phyloP scores from a whole-genome alignment of 2,113 vertebrate genomes.

The Psittacus erithacus region DNA sequence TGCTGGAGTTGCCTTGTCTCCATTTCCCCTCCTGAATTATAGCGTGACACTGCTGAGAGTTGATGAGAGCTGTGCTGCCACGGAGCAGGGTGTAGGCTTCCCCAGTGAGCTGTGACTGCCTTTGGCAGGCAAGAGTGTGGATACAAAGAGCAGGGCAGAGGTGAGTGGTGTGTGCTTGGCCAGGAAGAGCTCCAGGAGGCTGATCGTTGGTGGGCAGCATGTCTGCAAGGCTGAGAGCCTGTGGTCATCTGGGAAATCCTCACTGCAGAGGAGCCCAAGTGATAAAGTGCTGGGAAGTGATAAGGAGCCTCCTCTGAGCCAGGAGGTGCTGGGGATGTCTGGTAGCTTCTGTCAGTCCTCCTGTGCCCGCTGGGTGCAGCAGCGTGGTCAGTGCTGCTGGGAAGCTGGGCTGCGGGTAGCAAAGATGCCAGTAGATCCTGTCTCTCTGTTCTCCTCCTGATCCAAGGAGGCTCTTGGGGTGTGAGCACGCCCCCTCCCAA shows the following conservation, averaged over 20 bases:
- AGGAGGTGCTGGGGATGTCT: background rate
- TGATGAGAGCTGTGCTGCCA: background rate
- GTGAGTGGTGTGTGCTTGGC: accelerated
- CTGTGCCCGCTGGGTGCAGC: background rate
- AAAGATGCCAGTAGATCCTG: background rate
- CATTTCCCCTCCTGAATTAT: background rate
- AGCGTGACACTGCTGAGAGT: background rate
- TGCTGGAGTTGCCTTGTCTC: background rate
- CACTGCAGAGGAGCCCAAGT: background rate
- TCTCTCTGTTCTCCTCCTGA: background rate
- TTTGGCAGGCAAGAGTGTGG: background rate
- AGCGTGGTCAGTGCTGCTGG: accelerated
- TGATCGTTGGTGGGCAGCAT: background rate
- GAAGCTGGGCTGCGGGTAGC: background rate
- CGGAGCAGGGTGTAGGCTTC: background rate
- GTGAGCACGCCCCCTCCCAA: accelerated
- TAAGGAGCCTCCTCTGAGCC: background rate
- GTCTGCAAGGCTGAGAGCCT: background rate
- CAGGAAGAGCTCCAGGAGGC: background rate
- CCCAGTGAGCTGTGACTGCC: background rate
- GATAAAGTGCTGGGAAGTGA: background rate
- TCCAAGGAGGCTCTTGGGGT: background rate
- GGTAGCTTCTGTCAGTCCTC: background rate
- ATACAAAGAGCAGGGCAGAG: accelerated
- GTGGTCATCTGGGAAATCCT: background rate